Evolutionary conservation across 2,888 invertebrate genomes (phyloP).

Genomic region (Drosophila paranaensis): DNA sequence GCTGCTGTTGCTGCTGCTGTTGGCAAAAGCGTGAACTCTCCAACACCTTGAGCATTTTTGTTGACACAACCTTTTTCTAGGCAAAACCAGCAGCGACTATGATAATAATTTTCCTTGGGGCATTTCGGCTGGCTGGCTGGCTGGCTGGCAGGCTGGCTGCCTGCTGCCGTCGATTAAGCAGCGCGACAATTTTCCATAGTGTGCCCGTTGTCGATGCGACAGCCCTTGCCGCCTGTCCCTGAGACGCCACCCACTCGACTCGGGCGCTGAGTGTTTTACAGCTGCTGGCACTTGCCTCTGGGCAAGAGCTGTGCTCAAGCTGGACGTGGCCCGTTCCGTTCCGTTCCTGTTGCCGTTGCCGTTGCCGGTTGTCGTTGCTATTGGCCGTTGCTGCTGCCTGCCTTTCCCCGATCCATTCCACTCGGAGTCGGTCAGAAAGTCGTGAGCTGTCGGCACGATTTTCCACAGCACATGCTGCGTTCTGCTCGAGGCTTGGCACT

Average conservation of each 20-base stretch:
- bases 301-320: constrained; percentile 33
- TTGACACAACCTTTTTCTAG: constrained; percentile 77
- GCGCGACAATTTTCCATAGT: constrained; percentile 79
- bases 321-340: constrained; percentile 24
- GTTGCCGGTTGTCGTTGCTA: constrained; percentile 20
- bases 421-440: constrained; percentile 44
- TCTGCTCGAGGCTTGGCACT: constrained; percentile 65
- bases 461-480: constrained; percentile 80
- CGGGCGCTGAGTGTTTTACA: constrained; percentile 75
- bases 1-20: constrained; percentile 37
- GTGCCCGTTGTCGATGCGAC: constrained; percentile 22
- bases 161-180: constrained; percentile 74
- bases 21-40: constrained; percentile 79
- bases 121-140: constrained; percentile 43
- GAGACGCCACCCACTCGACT: constrained; percentile 64
- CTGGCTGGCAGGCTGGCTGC: constrained; percentile 37
- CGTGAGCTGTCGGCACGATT: constrained; percentile 76
- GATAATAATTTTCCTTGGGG: constrained; percentile 76
- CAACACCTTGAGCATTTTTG: constrained; percentile 77
- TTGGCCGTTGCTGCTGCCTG: background rate
- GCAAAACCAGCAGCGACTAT: constrained; percentile 51
- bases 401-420: constrained; percentile 1
- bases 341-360: constrained; percentile 23
- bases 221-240: constrained; percentile 5
- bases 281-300: constrained; percentile 75